phyloP scores from a whole-genome alignment of 2,888 invertebrate species.

The Andrena chrysosceles region DNA sequence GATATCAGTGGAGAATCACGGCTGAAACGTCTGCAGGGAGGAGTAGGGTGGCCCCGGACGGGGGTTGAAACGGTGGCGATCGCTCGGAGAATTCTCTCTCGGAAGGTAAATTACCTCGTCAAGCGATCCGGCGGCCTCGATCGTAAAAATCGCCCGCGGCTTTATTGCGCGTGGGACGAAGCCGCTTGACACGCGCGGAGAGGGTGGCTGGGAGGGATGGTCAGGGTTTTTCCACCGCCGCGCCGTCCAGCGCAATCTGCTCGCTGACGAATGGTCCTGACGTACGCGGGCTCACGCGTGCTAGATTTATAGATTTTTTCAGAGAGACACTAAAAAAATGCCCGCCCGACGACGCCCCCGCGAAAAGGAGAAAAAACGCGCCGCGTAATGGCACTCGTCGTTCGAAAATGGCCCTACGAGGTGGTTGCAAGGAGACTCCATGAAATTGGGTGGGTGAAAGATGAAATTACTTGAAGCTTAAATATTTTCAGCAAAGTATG shows the following conservation, averaged over 20 bases:
- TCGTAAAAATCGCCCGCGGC: constrained; percentile 70
- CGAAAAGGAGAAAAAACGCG: constrained; percentile 14
- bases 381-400: constrained; percentile 14
- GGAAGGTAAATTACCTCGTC: constrained; percentile 70
- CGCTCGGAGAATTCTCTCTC: constrained; percentile 47
- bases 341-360: background rate
- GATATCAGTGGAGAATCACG: background rate
- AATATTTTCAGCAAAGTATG: too few species aligned
- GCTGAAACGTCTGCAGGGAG: background rate
- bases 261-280: constrained; percentile 71
- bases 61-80: background rate
- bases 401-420: background rate
- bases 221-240: constrained; percentile 32
- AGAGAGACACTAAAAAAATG: constrained; percentile 52
- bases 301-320: constrained; percentile 70
- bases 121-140: constrained; percentile 55
- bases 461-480: background rate
- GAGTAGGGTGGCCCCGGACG: background rate
- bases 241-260: constrained; percentile 56
- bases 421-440: too few species aligned
- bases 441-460: background rate
- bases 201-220: background rate
- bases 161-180: constrained; percentile 67
- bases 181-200: constrained; percentile 45
- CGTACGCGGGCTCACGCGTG: constrained; percentile 60